A percentile compares a stretch with the other conserved stretches of the same genome.
Evolutionary conservation across 2,797 vertebrate species (phyloP).

Genomic region (Remorina albescens): DNA sequence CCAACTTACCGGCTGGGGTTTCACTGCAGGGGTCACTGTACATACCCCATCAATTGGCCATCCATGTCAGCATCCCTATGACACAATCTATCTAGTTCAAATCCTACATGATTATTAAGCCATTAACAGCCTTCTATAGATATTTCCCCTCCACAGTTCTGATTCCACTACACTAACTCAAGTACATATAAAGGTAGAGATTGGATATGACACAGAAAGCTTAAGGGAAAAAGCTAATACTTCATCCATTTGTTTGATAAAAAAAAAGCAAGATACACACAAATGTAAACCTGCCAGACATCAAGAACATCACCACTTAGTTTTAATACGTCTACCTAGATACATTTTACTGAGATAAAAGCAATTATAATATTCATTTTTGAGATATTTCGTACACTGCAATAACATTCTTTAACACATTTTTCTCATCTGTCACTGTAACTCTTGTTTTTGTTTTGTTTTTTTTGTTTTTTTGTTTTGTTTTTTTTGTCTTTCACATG

Average conservation of each 20-base stretch:
- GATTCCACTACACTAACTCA: slow-evolving; percentile 74
- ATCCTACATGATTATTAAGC: slow-evolving; percentile 70
- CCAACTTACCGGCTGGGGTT: slow-evolving; percentile 17
- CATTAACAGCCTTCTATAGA: slow-evolving; percentile 75
- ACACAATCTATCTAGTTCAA: slow-evolving; percentile 69
- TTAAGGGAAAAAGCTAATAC: slow-evolving; percentile 85
- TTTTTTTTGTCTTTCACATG: slow-evolving; percentile 86
- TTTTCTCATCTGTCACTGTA: slow-evolving; percentile 75
- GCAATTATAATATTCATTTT: slow-evolving; percentile 85
- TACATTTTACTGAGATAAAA: slow-evolving; percentile 86
- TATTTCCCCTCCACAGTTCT: slow-evolving; percentile 70
- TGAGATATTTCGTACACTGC: slow-evolving; percentile 89
- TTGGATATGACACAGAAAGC: slow-evolving; percentile 77
- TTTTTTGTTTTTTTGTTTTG: slow-evolving; percentile 59
- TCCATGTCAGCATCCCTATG: slow-evolving; percentile 64
- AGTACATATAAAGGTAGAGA: slow-evolving; percentile 71
- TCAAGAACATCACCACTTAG: slow-evolving; percentile 81
- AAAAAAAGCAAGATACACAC: slow-evolving; percentile 82
- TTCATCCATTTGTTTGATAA: slow-evolving; percentile 85
- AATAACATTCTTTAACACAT: slow-evolving; percentile 85
- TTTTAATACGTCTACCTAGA: slow-evolving; percentile 86
- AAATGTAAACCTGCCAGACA: slow-evolving; percentile 87
- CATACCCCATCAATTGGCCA: slow-evolving; percentile 40
- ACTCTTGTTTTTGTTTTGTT: slow-evolving; percentile 65
- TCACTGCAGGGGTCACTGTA: slow-evolving; percentile 9